These are phyloP conservation scores for Rhabdophis nuchalis DNA, from an alignment of 2,797 vertebrate species.

Conservation along the genomic window DNA sequence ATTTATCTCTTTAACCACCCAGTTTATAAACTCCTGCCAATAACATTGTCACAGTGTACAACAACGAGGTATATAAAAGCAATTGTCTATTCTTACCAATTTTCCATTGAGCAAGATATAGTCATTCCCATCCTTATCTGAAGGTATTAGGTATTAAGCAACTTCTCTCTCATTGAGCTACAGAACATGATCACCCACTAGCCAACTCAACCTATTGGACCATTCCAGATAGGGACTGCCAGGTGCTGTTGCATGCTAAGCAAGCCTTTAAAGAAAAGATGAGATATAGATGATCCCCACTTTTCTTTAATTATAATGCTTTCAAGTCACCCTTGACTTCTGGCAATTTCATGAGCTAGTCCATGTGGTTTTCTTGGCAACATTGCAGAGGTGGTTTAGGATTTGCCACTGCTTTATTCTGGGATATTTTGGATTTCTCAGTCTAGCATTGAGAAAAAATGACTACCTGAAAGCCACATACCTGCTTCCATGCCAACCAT, in stretches of 20 bases:
- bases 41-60: neutral
- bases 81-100: neutral
- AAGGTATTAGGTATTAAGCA: neutral
- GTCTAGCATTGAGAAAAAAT: neutral
- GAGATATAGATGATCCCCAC: neutral
- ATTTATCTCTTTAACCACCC: neutral
- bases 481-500: neutral
- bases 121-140: neutral
- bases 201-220: neutral
- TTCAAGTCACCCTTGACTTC: neutral
- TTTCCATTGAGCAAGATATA: neutral
- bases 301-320: neutral
- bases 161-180: neutral
- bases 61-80: neutral
- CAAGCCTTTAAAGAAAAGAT: neutral
- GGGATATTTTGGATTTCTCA: neutral
- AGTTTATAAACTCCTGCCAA: neutral
- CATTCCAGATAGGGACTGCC: neutral
- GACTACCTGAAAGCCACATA: neutral
- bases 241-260: neutral
- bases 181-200: neutral
- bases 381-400: neutral
- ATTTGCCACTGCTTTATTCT: neutral
- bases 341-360: neutral
- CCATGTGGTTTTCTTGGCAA: neutral